These are phyloP conservation scores for Apodemia duryi DNA, from an alignment of 2,888 invertebrate species.

Conservation along the genomic window DNA sequence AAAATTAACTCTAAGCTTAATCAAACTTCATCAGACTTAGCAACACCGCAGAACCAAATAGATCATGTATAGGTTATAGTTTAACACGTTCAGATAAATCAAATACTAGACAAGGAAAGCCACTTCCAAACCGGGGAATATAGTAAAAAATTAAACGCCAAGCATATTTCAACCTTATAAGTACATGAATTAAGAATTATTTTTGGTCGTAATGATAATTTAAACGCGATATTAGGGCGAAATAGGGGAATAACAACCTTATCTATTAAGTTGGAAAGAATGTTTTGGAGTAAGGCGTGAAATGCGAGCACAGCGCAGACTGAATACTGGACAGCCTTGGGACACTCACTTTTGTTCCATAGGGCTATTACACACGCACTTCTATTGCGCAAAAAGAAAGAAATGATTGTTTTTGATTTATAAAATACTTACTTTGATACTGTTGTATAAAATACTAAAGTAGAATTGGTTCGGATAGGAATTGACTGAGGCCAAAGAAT, in stretches of 20 bases:
- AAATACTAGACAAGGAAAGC: slow-evolving; percentile 35
- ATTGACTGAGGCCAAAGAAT: no score
- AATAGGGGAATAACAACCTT: slow-evolving; percentile 23
- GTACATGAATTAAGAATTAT: slow-evolving; percentile 20
- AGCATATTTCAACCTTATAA: slow-evolving; percentile 25
- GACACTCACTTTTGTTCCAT: slow-evolving; percentile 38
- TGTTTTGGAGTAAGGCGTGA: slow-evolving; percentile 28
- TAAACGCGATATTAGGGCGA: slow-evolving; percentile 17
- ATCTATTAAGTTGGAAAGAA: slow-evolving; percentile 30
- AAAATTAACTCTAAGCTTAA: neutral
- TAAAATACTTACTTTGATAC: neutral
- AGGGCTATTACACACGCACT: slow-evolving; percentile 28
- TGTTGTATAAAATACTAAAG: no score
- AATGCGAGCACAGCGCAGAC: slow-evolving; percentile 28
- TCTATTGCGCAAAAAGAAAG: slow-evolving; percentile 17
- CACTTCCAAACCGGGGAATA: slow-evolving; percentile 30
- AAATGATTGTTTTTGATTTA: slow-evolving; percentile 1
- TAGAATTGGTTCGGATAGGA: no score
- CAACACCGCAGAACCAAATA: slow-evolving; percentile 3
- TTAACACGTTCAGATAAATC: slow-evolving; percentile 27
- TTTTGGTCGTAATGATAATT: slow-evolving; percentile 22
- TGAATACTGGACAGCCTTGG: slow-evolving; percentile 36
- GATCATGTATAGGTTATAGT: slow-evolving; percentile 17
- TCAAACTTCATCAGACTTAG: neutral
- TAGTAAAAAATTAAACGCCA: slow-evolving; percentile 21